A percentile compares a stretch with the other conserved stretches of the same genome.
These are phyloP conservation scores for Ostrea edulis DNA, from an alignment of 1,140 invertebrate genomes.

Conservation along the genomic window DNA sequence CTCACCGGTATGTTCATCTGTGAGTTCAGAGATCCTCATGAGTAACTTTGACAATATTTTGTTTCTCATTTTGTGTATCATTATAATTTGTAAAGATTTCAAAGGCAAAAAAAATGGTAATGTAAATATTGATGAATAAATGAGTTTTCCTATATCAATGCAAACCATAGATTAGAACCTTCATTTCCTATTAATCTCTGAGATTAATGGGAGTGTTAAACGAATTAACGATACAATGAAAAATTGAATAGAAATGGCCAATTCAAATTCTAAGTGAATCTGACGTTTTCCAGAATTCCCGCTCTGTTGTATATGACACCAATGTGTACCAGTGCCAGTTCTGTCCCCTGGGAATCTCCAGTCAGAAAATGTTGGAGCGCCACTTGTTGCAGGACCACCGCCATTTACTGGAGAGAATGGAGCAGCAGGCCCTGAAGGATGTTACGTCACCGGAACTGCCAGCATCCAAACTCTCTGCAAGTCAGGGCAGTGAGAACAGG, in stretches of 20 bases:
- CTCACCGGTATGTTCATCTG: background rate
- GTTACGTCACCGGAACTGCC: background rate
- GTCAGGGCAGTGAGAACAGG: background rate
- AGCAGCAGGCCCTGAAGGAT: conserved; percentile 3
- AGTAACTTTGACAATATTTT: too few relatives aligned
- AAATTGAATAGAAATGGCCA: background rate
- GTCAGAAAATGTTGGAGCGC: conserved; percentile 53
- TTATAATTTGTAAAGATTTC: too few relatives aligned
- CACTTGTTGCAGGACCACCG: conserved; percentile 60
- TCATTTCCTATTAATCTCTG: background rate
- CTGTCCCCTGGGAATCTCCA: conserved; percentile 63
- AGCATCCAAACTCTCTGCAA: background rate
- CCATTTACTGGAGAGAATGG: conserved; percentile 49
- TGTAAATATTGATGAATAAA: too few relatives aligned
- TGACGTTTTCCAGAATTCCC: background rate
- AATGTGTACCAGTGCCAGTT: conserved; percentile 62
- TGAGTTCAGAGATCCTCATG: too few relatives aligned
- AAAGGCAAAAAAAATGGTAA: too few relatives aligned
- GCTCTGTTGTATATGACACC: conserved; percentile 46
- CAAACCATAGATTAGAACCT: too few relatives aligned
- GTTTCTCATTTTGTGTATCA: too few relatives aligned
- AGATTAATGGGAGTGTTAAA: background rate
- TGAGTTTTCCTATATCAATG: too few relatives aligned
- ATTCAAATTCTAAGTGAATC: background rate
- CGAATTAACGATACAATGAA: background rate